phyloP scores from a whole-genome alignment of 1,140 invertebrate species.

The Phymastichus coffea region DNA sequence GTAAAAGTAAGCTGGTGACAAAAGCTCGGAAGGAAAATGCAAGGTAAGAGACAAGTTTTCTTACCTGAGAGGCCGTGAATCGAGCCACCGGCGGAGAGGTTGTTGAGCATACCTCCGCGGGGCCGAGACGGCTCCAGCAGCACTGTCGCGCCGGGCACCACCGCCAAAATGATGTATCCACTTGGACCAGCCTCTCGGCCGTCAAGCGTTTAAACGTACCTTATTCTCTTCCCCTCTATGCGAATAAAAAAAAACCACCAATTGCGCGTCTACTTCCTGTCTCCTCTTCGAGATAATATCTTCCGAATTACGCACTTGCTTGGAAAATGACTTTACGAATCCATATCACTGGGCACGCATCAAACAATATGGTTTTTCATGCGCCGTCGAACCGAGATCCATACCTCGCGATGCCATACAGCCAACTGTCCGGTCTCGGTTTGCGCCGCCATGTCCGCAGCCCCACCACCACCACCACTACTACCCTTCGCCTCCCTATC shows the following conservation, averaged over 20 bases:
- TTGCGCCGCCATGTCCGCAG: slow-evolving; percentile 40
- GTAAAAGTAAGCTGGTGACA: no score
- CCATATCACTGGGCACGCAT: not conserved
- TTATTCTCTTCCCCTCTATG: no score
- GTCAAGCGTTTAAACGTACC: no score
- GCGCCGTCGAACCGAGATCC: slow-evolving; percentile 35
- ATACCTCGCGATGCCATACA: slow-evolving; percentile 53
- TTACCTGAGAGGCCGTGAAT: slow-evolving; percentile 54
- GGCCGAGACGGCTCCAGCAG: slow-evolving; percentile 46
- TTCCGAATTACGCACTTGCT: not conserved
- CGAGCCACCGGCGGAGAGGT: slow-evolving; percentile 54
- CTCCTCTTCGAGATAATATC: no score
- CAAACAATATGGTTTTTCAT: no score
- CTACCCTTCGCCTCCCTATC: slow-evolving; percentile 13
- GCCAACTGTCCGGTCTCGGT: slow-evolving; percentile 50
- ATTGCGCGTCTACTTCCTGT: no score
- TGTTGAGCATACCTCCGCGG: slow-evolving; percentile 56
- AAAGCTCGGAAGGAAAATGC: no score
- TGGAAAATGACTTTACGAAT: not conserved
- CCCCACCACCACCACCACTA: slow-evolving; percentile 27
- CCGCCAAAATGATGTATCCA: no score
- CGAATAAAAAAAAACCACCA: not conserved
- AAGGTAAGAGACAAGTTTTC: no score
- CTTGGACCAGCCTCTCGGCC: no score
- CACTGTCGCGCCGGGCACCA: not conserved